Base-by-base conservation (phyloP, 2,888 invertebrate species). In the Brachylomia viminalis region DNA sequence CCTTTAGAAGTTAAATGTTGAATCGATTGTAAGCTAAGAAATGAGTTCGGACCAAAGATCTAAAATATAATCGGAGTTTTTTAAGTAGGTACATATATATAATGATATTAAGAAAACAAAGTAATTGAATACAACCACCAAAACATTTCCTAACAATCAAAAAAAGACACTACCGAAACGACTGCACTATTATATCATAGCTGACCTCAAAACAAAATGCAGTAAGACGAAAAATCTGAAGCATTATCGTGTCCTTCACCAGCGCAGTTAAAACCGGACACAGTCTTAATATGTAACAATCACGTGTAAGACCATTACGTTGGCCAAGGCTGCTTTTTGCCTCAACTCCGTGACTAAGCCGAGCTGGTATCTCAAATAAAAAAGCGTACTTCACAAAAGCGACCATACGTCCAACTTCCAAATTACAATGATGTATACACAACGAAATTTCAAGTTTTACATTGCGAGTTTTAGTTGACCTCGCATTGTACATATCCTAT, bases 281-380 rank as follows among this genome's bases (percentile, higher is more conserved):
- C 87, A 77, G 81, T 62, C 82, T 84, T 84, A 91, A 93, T 92
- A 91, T 92, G 92, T 93, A 93, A 92, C 92, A 92, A 92, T 93
- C 92, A 92, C 93, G 92, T 92, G 92, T 92, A 87, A 79, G 73
- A 90, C 88, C 91, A 92, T 93, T 92, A 93, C 92, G 88, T 89
- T 88, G 85, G 89, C 89, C 95, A 95, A 96, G 95, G 95, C 89
- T 93, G 86, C 90, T 95, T 95, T 95, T 95, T 95, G 95, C 93
- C 84, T 84, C 79, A 86, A 87, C 91, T 87, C 91, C 93, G 91
- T 95, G 94, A 95, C 95, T 95, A 93, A 95, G 89, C 68, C 79
- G 56, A 74, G 67, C 72, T 62, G 84, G 71, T 69, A 71, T 62
- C 80, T 64, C 13, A 68, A 45, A 77, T 78, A 86, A 82, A 87